Evolutionary conservation across 2,888 invertebrate species (phyloP).

Genomic region (Nemotelus pantherinus): DNA sequence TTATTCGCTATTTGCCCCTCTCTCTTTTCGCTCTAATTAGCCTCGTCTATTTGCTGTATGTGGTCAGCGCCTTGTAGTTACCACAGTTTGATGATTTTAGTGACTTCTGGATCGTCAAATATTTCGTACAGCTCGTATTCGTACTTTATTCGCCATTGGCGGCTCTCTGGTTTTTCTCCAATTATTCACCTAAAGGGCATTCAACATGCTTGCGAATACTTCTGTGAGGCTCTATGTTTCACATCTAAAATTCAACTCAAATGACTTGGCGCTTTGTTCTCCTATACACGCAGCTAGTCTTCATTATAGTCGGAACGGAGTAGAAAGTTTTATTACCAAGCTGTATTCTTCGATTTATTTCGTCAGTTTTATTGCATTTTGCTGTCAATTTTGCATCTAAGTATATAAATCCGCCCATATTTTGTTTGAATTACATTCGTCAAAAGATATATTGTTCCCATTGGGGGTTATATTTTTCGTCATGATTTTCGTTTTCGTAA

Average conservation of each 20-base stretch:
- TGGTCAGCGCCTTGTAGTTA: too few species aligned
- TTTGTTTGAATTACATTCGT: too few species aligned
- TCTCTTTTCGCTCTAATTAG: background rate
- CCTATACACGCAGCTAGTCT: background rate
- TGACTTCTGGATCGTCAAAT: too few species aligned
- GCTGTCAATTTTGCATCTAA: too few species aligned
- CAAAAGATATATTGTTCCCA: too few species aligned
- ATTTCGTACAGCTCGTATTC: background rate
- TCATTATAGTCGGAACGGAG: background rate
- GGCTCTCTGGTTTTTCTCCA: background rate
- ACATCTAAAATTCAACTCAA: background rate
- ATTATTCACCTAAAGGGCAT: background rate
- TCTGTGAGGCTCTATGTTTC: background rate
- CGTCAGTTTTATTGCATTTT: background rate
- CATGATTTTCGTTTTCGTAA: too few species aligned
- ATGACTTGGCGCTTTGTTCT: background rate
- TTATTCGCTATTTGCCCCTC: background rate
- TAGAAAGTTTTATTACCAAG: background rate
- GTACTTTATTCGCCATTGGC: background rate
- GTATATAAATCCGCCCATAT: too few species aligned
- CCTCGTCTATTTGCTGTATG: too few species aligned
- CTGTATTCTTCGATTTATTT: background rate
- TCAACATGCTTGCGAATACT: background rate
- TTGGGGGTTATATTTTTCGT: too few species aligned
- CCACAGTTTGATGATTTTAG: too few species aligned